A percentile compares a stretch with the other conserved stretches of the same genome.
Evolutionary conservation across 2,888 invertebrate genomes (phyloP).

Genomic region (Cotesia congregata): DNA sequence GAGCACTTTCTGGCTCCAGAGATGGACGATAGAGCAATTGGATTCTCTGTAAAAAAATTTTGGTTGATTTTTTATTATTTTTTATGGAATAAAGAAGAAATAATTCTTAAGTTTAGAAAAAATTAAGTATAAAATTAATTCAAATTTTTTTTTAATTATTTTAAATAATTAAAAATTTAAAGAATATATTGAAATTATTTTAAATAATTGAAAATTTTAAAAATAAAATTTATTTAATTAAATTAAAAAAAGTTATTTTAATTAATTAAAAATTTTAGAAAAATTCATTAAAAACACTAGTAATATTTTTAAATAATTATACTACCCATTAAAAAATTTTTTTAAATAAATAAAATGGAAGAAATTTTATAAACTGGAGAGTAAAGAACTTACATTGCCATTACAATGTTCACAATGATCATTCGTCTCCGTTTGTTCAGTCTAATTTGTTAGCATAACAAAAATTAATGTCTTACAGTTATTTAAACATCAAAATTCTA

Average conservation of each 20-base stretch:
- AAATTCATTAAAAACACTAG: too few species aligned
- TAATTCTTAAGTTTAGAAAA: too few species aligned
- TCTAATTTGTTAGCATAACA: slow-evolving; percentile 51
- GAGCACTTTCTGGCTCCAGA: slow-evolving; percentile 72
- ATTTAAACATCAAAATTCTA: not conserved
- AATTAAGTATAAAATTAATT: too few species aligned
- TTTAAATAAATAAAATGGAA: not conserved
- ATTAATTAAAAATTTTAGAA: too few species aligned
- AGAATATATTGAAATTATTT: too few species aligned
- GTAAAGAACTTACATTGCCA: slow-evolving; percentile 61
- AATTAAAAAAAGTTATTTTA: too few species aligned
- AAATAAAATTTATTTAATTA: too few species aligned
- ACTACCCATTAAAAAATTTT: too few species aligned
- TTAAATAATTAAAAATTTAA: too few species aligned
- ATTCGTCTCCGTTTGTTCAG: slow-evolving; percentile 65
- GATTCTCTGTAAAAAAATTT: slow-evolving; percentile 77
- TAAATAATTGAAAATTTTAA: too few species aligned
- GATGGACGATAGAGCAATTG: slow-evolving; percentile 87
- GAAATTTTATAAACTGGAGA: not conserved
- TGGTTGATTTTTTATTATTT: slow-evolving; percentile 13
- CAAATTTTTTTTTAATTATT: too few species aligned
- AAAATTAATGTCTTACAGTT: slow-evolving; percentile 27
- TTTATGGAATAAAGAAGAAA: not conserved
- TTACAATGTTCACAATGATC: slow-evolving; percentile 68
- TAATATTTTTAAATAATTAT: too few species aligned